phyloP scores from a whole-genome alignment of 2,888 invertebrate species.

The Seladonia tumulorum region DNA sequence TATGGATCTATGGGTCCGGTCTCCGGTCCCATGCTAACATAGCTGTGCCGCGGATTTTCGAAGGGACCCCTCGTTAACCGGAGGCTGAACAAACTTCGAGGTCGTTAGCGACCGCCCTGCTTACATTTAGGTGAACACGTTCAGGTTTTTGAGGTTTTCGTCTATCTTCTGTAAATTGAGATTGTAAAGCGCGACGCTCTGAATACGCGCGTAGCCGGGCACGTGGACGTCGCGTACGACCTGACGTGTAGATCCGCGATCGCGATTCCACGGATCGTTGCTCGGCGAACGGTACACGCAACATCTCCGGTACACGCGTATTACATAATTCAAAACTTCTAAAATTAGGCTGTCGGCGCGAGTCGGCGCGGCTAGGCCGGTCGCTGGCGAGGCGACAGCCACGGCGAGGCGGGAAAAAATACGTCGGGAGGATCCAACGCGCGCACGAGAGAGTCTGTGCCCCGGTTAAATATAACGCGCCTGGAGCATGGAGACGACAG shows the following conservation, averaged over 20 bases:
- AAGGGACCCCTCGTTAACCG: no score
- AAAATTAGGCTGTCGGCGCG: constrained; percentile 45
- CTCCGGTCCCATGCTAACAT: no score
- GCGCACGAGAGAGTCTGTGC: constrained; percentile 13
- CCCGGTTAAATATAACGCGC: constrained; percentile 52
- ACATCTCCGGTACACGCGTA: constrained; percentile 37
- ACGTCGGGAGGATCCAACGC: neutral
- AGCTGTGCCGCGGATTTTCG: no score
- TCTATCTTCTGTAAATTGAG: no score
- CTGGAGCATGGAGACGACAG: constrained; percentile 48
- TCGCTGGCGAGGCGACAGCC: neutral
- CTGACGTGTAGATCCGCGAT: neutral
- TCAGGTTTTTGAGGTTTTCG: neutral
- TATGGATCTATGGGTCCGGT: no score
- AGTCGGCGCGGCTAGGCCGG: neutral
- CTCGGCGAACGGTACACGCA: constrained; percentile 23
- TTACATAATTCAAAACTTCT: constrained; percentile 53
- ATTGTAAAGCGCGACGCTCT: neutral
- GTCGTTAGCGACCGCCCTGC: no score
- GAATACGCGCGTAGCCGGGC: neutral
- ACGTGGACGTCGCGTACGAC: neutral
- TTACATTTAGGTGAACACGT: neutral
- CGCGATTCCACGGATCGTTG: constrained; percentile 21
- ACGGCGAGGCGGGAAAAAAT: constrained; percentile 24
- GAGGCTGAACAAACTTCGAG: no score